These are phyloP conservation scores for Tetramorium simillimum DNA, from an alignment of 1,140 invertebrate species.

Conservation along the genomic window DNA sequence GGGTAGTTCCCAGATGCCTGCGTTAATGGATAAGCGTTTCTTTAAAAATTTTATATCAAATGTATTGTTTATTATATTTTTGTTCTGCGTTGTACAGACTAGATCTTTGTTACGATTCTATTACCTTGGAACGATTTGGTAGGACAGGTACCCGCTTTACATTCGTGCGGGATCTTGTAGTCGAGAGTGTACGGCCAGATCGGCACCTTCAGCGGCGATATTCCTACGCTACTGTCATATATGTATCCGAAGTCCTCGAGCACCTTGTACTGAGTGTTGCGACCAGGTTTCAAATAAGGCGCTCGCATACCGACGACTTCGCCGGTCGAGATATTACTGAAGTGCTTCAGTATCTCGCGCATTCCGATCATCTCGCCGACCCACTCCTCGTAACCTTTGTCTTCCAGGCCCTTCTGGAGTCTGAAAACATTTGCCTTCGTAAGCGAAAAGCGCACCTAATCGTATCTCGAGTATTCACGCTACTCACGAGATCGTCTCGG, in stretches of 20 bases:
- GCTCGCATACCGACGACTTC: constrained; percentile 95
- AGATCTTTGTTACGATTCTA: constrained; percentile 14
- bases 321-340: constrained; percentile 92
- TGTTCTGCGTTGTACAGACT: not conserved
- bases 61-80: not conserved
- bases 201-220: constrained; percentile 92
- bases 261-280: constrained; percentile 96
- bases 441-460: not conserved
- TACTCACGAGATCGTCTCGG: constrained; percentile 94
- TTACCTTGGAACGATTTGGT: constrained; percentile 95
- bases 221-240: constrained; percentile 96
- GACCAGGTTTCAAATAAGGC: constrained; percentile 95
- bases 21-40: constrained; percentile 21
- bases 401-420: constrained; percentile 92
- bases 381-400: constrained; percentile 96
- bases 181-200: constrained; percentile 98
- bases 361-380: constrained; percentile 97
- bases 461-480: not conserved
- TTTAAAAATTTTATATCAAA: constrained; percentile 6
- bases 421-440: constrained; percentile 67
- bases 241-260: constrained; percentile 96
- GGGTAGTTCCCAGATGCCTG: constrained; percentile 97
- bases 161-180: constrained; percentile 96
- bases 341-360: constrained; percentile 93
- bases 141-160: constrained; percentile 96